Conservation (phyloP, 2,113 vertebrate genomes). For the Muscicapa adusta region DNA sequence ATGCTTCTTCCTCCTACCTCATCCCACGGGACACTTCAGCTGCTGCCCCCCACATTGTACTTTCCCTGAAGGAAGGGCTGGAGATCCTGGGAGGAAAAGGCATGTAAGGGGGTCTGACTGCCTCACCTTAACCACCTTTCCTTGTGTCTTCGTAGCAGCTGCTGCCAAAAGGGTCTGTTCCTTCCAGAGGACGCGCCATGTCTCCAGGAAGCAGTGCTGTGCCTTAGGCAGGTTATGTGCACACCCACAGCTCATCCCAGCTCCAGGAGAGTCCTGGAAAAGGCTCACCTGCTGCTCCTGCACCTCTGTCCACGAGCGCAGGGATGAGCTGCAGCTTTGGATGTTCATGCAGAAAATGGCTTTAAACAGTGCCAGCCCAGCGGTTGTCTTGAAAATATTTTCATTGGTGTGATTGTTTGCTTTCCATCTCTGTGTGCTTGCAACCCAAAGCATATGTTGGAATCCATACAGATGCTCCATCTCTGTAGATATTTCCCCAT, state of each 20-base stretch:
- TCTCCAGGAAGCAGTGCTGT: background rate
- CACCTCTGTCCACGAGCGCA: fast-evolving
- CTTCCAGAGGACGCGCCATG: fast-evolving
- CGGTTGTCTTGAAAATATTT: background rate
- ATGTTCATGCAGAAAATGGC: background rate
- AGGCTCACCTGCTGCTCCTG: background rate
- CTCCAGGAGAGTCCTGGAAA: background rate
- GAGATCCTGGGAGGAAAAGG: background rate
- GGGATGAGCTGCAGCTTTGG: background rate
- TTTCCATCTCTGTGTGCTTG: background rate
- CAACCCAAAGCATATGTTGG: background rate
- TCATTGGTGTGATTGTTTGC: background rate
- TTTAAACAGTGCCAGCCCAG: background rate
- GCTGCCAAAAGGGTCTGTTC: background rate
- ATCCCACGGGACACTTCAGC: background rate
- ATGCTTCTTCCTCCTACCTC: background rate
- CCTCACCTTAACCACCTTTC: background rate
- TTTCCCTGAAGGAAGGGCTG: background rate
- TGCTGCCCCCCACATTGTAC: background rate
- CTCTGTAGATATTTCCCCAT: background rate
- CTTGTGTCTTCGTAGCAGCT: background rate
- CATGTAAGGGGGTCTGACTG: fast-evolving
- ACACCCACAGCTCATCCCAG: background rate
- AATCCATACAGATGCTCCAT: background rate
- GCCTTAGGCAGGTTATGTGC: background rate